These are phyloP conservation scores for Tiliacea aurago DNA, from an alignment of 2,888 invertebrate genomes.

Conservation along the genomic window DNA sequence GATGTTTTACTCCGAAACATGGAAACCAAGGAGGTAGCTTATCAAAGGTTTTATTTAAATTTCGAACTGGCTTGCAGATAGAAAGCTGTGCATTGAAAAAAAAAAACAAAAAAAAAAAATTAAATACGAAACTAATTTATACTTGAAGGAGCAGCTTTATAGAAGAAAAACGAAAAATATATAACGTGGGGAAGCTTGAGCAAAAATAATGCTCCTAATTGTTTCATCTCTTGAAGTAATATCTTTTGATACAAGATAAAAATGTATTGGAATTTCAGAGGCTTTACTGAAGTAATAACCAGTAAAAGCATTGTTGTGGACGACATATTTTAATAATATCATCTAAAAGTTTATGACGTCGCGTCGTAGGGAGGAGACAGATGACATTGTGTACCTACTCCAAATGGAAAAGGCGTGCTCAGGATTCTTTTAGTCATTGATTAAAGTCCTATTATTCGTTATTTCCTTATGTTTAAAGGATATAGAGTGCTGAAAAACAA, in stretches of 20 bases:
- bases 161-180: constrained; percentile 25
- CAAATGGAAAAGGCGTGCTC: not conserved
- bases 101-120: constrained; percentile 10
- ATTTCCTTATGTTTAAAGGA: too few relatives aligned
- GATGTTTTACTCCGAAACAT: too few relatives aligned
- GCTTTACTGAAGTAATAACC: constrained; percentile 39
- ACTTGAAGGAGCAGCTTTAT: constrained; percentile 35
- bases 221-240: constrained; percentile 42
- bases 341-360: not conserved
- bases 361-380: not conserved
- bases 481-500: not conserved
- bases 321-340: constrained; percentile 4
- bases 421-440: not conserved
- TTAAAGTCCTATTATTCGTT: not conserved
- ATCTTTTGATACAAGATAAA: constrained; percentile 22
- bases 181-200: constrained; percentile 18
- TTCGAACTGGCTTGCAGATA: too few relatives aligned
- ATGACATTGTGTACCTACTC: not conserved
- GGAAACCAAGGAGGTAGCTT: too few relatives aligned
- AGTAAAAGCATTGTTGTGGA: constrained; percentile 34
- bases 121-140: constrained; percentile 44
- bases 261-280: constrained; percentile 28
- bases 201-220: constrained; percentile 3
- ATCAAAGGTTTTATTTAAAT: too few relatives aligned
- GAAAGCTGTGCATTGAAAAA: too few relatives aligned